These are phyloP conservation scores for Drosophila sechellia DNA, from an alignment of 1,140 invertebrate species.

Conservation along the genomic window DNA sequence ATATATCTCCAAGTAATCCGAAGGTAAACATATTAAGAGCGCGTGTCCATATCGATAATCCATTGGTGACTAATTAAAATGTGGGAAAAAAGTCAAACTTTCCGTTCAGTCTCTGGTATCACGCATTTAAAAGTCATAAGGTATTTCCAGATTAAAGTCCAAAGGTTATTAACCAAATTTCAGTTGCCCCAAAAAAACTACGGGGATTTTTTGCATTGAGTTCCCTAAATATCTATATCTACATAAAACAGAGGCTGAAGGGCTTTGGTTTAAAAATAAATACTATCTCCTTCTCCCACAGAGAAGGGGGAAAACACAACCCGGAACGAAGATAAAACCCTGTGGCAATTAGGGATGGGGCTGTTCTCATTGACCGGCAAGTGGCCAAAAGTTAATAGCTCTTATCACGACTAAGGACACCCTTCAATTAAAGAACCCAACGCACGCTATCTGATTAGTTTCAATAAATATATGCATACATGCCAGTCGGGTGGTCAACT, in stretches of 20 bases:
- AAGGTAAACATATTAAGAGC: slow-evolving; percentile 8
- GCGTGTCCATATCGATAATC: slow-evolving; percentile 32
- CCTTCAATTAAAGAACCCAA: slow-evolving; percentile 30
- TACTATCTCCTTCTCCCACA: not conserved
- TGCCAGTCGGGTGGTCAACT: slow-evolving; percentile 6
- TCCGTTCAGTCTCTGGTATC: slow-evolving; percentile 18
- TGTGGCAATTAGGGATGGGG: slow-evolving; percentile 17
- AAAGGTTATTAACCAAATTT: not conserved
- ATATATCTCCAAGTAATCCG: slow-evolving; percentile 13
- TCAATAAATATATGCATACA: slow-evolving; percentile 18
- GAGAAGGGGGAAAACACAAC: not conserved
- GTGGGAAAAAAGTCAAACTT: slow-evolving; percentile 23
- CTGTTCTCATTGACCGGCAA: slow-evolving; percentile 15
- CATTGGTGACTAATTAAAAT: slow-evolving; percentile 41
- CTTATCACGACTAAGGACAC: slow-evolving; percentile 34
- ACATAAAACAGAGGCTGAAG: not conserved
- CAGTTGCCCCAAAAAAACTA: not conserved
- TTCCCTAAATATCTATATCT: not conserved
- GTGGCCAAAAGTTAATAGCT: slow-evolving; percentile 27
- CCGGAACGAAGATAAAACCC: slow-evolving; percentile 19
- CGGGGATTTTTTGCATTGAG: not conserved
- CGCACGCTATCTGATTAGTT: slow-evolving; percentile 7
- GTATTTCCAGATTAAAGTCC: slow-evolving; percentile 25
- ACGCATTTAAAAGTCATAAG: not conserved
- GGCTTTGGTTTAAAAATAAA: not conserved